Evolutionary conservation across 1,140 invertebrate species (phyloP), one percentile per base, ranked within the genome.

Genomic region (Drosophila kikkawai): DNA sequence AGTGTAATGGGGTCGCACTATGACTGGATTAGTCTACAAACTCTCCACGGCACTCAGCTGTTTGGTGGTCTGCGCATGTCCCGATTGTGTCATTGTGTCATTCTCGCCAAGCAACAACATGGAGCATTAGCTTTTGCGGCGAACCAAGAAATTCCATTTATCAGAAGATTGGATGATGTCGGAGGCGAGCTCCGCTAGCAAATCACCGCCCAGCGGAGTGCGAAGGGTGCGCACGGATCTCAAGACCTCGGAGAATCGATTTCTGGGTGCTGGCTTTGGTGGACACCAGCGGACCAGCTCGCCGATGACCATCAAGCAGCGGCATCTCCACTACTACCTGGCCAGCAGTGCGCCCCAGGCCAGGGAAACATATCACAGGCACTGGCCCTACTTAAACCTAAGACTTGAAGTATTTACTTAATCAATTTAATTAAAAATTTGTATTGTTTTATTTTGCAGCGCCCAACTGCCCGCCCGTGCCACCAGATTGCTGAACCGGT

Each of bases 121-220:
- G 45, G 48, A 50, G 58, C 47, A 32, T 3, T 56, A 39, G 39
- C 57, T 19, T 34, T 22, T 42, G 39, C 51, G 59, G 42, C 36
- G 63, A 58, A 34, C 58, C 39, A 74, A 34, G 39, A 60, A 73
- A 73, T 73, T 74, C 67, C 68, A 74, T 74, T 74, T 60, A 55
- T 74, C 45, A 55, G 48, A 36, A 47, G 53, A 47, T 59, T 63
- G 61, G 47, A 64, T 7, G 37, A 61, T 66, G 47, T 71, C 44
- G 34, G 59, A 59, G 42, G 53, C 57, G 60, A 50, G 73, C 42
- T 41, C 82, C 9, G 17, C 42, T 26, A 60, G 69, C 29, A 67
- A 67, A n/a, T 70, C 60, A 29, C 93, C 94, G 26, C 91, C 94
- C 45, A 85, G 94, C 69, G 93, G 93, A 45, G 93, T 93, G 44